These are phyloP conservation scores for Lycaena phlaeas DNA, from an alignment of 2,888 invertebrate genomes.

Conservation along the genomic window DNA sequence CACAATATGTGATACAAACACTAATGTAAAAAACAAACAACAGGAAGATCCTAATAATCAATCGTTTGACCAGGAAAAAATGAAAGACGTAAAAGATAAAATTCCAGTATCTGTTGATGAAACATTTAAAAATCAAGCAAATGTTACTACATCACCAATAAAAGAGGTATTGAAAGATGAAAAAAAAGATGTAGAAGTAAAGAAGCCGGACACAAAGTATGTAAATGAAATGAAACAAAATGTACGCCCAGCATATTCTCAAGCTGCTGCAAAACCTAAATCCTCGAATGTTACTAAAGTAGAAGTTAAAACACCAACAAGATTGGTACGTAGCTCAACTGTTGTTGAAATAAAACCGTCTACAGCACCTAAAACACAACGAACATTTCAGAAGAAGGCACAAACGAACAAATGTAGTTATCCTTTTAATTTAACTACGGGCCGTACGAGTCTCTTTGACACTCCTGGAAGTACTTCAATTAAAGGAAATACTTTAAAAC, in stretches of 20 bases:
- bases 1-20: too few relatives aligned
- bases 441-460: constrained; percentile 59
- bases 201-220: constrained; percentile 33
- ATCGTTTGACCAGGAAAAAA: neutral
- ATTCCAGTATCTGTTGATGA: neutral
- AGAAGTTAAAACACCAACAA: constrained; percentile 42
- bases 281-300: constrained; percentile 34
- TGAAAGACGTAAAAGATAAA: neutral
- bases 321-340: constrained; percentile 54
- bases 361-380: constrained; percentile 31
- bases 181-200: constrained; percentile 29
- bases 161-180: constrained; percentile 16
- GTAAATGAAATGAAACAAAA: constrained; percentile 31
- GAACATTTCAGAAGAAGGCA: constrained; percentile 41
- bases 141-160: neutral
- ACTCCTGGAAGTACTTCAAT: constrained; percentile 26
- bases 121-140: constrained; percentile 8
- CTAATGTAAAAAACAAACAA: neutral
- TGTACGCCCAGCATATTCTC: constrained; percentile 57
- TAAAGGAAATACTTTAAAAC: constrained; percentile 26
- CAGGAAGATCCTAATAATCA: neutral
- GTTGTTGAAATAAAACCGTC: constrained; percentile 55
- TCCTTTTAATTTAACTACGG: constrained; percentile 65
- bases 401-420: constrained; percentile 61
- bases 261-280: constrained; percentile 68